Conservation (phyloP, 2,888 invertebrate genomes). For the Agrilus cyanescens region DNA sequence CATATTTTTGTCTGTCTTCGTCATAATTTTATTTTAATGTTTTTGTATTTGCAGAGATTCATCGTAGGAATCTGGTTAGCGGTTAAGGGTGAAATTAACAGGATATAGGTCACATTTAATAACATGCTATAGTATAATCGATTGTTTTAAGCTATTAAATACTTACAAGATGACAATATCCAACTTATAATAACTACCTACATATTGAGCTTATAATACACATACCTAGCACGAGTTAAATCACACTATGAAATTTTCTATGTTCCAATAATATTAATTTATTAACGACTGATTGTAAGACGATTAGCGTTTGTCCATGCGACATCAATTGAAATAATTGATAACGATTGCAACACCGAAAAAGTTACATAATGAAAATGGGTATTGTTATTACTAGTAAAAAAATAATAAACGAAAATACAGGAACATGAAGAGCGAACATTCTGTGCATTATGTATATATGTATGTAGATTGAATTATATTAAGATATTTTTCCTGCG, state of each 20-base stretch:
- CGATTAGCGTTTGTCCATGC: constrained; percentile 15
- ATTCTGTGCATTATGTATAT: constrained; percentile 29
- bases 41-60: constrained; percentile 23
- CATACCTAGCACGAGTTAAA: constrained; percentile 19
- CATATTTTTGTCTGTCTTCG: too few species aligned
- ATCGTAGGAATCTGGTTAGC: constrained; percentile 19
- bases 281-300: constrained; percentile 7
- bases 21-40: not conserved
- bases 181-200: constrained; percentile 20
- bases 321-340: constrained; percentile 8
- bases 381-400: constrained; percentile 24
- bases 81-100: not conserved
- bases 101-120: constrained; percentile 8
- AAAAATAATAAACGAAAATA: too few species aligned
- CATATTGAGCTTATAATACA: constrained; percentile 24
- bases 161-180: constrained; percentile 33
- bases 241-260: constrained; percentile 6
- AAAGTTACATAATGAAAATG: not conserved
- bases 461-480: constrained; percentile 36
- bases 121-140: constrained; percentile 9
- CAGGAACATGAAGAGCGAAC: constrained; percentile 9
- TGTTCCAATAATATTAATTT: constrained; percentile 13
- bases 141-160: constrained; percentile 11
- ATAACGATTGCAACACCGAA: not conserved
- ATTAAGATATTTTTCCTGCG: constrained; percentile 35